phyloP scores from a whole-genome alignment of 2,113 vertebrate genomes.

The Origma solitaria region DNA sequence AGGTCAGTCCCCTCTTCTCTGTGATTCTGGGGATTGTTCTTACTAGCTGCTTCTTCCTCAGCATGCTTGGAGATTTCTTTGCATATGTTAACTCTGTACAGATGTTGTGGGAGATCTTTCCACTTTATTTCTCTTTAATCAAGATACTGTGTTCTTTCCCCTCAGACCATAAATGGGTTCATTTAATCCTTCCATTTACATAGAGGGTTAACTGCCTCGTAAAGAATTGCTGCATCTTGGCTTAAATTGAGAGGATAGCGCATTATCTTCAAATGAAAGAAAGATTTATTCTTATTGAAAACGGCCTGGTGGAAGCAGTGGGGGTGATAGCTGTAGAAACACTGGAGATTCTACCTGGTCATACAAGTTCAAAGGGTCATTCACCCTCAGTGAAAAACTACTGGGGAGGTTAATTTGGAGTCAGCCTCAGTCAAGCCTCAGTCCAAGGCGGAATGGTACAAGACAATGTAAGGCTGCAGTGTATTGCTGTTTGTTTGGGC shows the following conservation, averaged over 20 bases:
- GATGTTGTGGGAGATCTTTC: neutral
- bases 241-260: neutral
- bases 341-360: neutral
- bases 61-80: neutral
- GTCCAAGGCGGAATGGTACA: neutral
- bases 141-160: neutral
- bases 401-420: neutral
- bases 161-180: neutral
- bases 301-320: neutral
- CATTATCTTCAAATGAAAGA: neutral
- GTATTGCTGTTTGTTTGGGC: neutral
- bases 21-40: neutral
- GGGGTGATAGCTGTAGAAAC: neutral
- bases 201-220: neutral
- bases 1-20: neutral
- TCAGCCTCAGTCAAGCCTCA: neutral
- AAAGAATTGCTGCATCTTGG: neutral
- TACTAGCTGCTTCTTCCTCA: neutral
- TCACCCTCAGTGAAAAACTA: neutral
- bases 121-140: neutral
- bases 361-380: neutral
- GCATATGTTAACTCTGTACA: neutral
- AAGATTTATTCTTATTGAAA: neutral
- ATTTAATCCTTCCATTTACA: neutral
- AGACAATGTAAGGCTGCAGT: neutral